Evolutionary conservation across 2,113 vertebrate genomes (phyloP), one percentile per base, ranked within the genome.

Genomic region (Pyrgilauda ruficollis): DNA sequence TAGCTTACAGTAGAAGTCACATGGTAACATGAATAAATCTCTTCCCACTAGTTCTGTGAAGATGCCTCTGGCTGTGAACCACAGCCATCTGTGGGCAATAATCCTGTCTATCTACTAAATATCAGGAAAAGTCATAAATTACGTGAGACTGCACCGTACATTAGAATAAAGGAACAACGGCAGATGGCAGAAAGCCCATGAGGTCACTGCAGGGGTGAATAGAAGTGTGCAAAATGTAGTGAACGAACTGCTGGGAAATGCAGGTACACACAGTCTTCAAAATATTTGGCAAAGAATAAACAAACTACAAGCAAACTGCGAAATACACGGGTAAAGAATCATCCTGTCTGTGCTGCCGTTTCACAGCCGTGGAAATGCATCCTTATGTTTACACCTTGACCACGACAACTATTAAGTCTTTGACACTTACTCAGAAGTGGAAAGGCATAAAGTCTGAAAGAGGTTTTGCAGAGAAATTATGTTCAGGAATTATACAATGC

Each of bases 101-200:
- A 94, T 92, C 80, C 85, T 62, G 84, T 92, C 87, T 90, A 35
- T 90, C 80, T 90, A 95, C 88, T 88, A 94, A 92, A 90, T 93
- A 95, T 87, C 83, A 93, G 63, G 67, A 56, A 81, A 90, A 91
- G 52, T 58, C 68, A 72, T 93, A 90, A 96, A 95, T 81, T 84
- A 81, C 1, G 3, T 63, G 74, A 61, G 79, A 39, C 52, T 49
- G 49, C 81, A 87, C 66, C 33, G 18, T 76, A 96, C 56, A 70
- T 94, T 90, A 91, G 79, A 94, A 89, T 88, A 93, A 95, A 91
- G 50, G 87, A 93, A 95, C 31, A 91, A 91, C 90, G 95, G 91
- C 94, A 96, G 95, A 95, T 96, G 95, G 94, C 90, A 94, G 72
- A 77, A 96, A 95, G 75, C 82, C 94, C 85, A 77, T 49, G 87